phyloP scores from a whole-genome alignment of 2,113 vertebrate genomes.

The Anser cygnoides region DNA sequence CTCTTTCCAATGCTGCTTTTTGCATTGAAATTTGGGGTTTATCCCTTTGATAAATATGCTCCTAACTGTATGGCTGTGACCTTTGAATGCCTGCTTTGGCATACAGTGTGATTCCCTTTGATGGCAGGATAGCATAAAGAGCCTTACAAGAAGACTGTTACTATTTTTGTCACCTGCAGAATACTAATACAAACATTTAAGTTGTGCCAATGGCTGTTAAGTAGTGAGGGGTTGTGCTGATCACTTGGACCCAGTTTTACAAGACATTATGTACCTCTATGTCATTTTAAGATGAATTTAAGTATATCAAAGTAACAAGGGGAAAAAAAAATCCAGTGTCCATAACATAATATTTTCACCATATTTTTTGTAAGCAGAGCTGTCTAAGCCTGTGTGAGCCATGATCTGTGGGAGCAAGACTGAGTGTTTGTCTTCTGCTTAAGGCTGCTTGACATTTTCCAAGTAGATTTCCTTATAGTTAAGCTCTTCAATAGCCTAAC shows the following conservation, averaged over 20 bases:
- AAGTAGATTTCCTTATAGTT: background rate
- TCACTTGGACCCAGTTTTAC: background rate
- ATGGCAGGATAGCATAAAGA: background rate
- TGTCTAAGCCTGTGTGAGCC: background rate
- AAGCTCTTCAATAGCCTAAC: background rate
- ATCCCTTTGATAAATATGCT: background rate
- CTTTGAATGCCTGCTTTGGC: background rate
- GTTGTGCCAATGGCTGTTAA: background rate
- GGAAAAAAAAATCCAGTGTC: background rate
- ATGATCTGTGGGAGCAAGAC: background rate
- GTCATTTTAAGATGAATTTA: background rate
- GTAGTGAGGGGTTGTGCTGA: background rate
- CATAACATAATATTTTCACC: background rate
- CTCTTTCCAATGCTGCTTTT: conserved; percentile 32
- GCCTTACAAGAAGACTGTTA: background rate
- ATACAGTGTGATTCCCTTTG: background rate
- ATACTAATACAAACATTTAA: background rate
- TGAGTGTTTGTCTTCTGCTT: background rate
- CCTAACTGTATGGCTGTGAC: background rate
- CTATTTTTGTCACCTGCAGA: background rate
- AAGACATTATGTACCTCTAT: background rate
- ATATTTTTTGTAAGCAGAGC: background rate
- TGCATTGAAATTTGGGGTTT: background rate
- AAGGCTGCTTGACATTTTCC: background rate
- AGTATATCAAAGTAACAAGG: background rate